Evolutionary conservation across 1,140 invertebrate species (phyloP), one percentile per base, ranked within the genome.

Genomic region (Diorhabda sublineata): DNA sequence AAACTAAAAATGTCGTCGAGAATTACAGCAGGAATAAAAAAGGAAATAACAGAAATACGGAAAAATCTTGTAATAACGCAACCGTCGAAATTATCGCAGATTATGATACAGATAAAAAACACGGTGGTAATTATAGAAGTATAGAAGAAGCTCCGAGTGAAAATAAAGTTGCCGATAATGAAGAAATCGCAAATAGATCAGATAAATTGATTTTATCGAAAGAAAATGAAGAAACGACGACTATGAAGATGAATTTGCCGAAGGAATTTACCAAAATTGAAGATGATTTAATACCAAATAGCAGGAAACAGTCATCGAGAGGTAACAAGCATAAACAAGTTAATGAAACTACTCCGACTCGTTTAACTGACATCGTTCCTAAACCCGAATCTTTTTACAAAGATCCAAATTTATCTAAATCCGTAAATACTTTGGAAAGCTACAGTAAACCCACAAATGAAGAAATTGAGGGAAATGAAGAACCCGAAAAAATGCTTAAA

Each of bases 381-480:
- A 78, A 78, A 73, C 75, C 76, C 9, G 62, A 69, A 42, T 44
- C 66, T 6, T 77, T 72, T 69, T 78, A 71, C 58, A 69, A 67
- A 44, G 76, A 78, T 67, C 63, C 75, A 3, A 71, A 70, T 7
- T 58, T 73, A 41, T 63, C 71, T 41, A 61, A 52, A 42, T 47
- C 62, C 9, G 57, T 73, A 3, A 73, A 74, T 57, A 58, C 66
- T 45, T 11, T 68, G 9, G 58, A 11, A 2, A 59, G 8, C 7
- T 41, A n/a, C 4, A 6, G 60, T 7, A 26, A 26, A 8, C 45
- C 58, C 6, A 43, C 57, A 5, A 61, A 26, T 41, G 62, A 64
- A 7, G 69, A 72, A 11, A 45, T 45, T 61, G 75, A 73, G 8
- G 61, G 65, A 44, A 61, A 57, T 59, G 60, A 58, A 5, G 59